Conservation (phyloP, 2,113 vertebrate species). For the Limanda limanda region DNA sequence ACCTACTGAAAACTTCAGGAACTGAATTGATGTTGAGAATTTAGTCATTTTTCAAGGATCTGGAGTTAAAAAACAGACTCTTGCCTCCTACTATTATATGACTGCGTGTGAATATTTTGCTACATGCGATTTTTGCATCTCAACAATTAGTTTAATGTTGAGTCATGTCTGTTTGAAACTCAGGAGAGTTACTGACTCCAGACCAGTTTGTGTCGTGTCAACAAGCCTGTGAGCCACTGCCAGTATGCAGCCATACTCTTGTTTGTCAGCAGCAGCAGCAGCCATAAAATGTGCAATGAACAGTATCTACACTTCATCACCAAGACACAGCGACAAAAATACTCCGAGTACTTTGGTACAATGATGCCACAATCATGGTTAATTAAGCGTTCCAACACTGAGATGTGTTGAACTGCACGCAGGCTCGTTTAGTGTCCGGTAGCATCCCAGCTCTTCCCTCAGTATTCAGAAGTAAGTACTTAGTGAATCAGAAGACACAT, state of each 20-base stretch:
- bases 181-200: constrained; percentile 9
- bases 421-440: neutral
- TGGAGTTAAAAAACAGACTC: neutral
- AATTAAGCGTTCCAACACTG: constrained; percentile 20
- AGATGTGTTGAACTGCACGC: constrained; percentile 22
- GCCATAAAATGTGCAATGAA: constrained; percentile 17
- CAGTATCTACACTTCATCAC: constrained; percentile 22
- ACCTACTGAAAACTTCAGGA: neutral
- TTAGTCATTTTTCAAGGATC: neutral
- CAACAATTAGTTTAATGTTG: neutral
- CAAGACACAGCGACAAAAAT: constrained; percentile 4
- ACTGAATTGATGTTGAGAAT: neutral
- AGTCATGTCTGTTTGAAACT: constrained; percentile 6
- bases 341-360: neutral
- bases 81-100: too few relatives aligned
- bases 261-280: neutral
- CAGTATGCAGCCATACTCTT: constrained; percentile 14
- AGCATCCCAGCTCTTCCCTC: constrained; percentile 7
- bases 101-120: neutral
- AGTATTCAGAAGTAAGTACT: constrained; percentile 49
- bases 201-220: constrained; percentile 3
- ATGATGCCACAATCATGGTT: constrained; percentile 33
- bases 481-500: constrained; percentile 74
- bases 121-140: constrained; percentile 25
- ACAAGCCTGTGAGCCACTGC: neutral